phyloP scores from a whole-genome alignment of 2,888 invertebrate species.

The Leptopilina syphax region DNA sequence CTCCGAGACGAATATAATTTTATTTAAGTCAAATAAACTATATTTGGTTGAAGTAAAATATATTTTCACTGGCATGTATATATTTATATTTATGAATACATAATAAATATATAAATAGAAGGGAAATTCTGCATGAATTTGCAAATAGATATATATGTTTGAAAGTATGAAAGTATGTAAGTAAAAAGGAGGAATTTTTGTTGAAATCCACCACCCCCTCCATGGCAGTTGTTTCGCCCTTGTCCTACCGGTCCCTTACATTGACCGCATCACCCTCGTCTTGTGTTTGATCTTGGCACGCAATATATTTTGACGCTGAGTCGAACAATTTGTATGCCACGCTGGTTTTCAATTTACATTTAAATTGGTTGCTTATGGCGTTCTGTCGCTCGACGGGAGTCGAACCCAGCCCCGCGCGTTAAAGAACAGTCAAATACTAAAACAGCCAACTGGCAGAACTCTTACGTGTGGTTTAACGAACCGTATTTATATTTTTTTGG shows the following conservation, averaged over 20 bases:
- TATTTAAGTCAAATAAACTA: no score
- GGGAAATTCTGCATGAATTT: no score
- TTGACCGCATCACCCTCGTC: conserved; percentile 67
- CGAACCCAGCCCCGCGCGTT: conserved; percentile 62
- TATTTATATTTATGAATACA: no score
- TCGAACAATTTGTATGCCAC: conserved; percentile 77
- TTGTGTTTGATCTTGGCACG: conserved; percentile 76
- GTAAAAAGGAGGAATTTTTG: not conserved
- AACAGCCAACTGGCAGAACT: conserved; percentile 69
- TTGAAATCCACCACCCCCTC: not conserved
- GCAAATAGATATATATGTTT: no score
- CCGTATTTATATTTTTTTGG: conserved; percentile 55
- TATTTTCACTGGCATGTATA: no score
- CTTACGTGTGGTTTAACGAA: conserved; percentile 70
- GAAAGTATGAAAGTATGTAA: no score
- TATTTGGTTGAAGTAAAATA: no score
- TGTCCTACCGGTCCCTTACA: conserved; percentile 49
- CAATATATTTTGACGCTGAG: conserved; percentile 76
- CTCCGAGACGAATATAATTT: no score
- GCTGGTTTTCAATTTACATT: conserved; percentile 77
- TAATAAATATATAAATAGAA: no score
- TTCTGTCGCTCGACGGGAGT: conserved; percentile 75
- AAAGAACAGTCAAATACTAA: conserved; percentile 75
- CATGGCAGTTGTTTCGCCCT: not conserved
- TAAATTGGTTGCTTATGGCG: conserved; percentile 77